A percentile compares a stretch with the other conserved stretches of the same genome.
These are phyloP conservation scores for Plagodis pulveraria DNA, from an alignment of 2,888 invertebrate species.

Conservation along the genomic window DNA sequence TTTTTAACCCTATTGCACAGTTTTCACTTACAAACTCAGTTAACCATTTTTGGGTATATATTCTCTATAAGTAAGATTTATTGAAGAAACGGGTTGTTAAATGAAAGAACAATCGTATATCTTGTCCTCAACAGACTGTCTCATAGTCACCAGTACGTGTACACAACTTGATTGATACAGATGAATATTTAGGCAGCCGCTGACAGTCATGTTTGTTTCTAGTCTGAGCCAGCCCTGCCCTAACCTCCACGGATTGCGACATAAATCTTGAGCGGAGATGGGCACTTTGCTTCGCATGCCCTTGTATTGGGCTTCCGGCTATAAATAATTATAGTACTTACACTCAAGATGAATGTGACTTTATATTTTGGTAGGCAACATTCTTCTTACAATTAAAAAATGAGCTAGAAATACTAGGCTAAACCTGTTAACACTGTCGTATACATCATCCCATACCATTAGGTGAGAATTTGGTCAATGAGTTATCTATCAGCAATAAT, in stretches of 20 bases:
- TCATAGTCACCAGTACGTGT: constrained; percentile 50
- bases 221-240: constrained; percentile 50
- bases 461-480: no score
- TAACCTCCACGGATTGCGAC: constrained; percentile 63
- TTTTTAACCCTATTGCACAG: no score
- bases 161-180: constrained; percentile 71
- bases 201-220: constrained; percentile 61
- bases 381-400: not conserved
- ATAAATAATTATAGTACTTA: constrained; percentile 46
- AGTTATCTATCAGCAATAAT: no score
- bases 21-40: constrained; percentile 2
- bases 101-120: constrained; percentile 43
- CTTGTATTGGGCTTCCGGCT: constrained; percentile 38
- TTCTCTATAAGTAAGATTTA: constrained; percentile 14
- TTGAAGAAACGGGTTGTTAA: constrained; percentile 21
- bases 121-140: constrained; percentile 53
- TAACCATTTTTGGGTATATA: constrained; percentile 4
- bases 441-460: no score
- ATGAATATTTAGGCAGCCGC: constrained; percentile 67
- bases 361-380: constrained; percentile 12
- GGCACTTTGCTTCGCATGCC: constrained; percentile 57
- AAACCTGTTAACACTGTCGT: no score
- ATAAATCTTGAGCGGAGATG: constrained; percentile 66
- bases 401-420: no score
- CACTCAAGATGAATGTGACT: constrained; percentile 6